A percentile compares a stretch with the other conserved stretches of the same genome.
These are phyloP conservation scores for Scolopax rusticola DNA, from an alignment of 2,797 vertebrate species.

Conservation along the genomic window DNA sequence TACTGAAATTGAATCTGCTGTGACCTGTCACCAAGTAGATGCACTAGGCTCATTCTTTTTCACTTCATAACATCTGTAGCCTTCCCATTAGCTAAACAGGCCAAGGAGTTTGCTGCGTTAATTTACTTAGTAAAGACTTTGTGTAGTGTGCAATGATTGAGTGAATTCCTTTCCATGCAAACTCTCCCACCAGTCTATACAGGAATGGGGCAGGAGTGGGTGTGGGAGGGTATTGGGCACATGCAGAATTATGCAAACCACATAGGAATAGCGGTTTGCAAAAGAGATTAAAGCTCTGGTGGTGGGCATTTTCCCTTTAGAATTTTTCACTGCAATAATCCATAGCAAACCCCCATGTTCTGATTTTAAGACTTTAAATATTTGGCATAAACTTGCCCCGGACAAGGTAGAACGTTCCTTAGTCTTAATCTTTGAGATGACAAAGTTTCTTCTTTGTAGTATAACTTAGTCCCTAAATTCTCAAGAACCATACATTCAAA, in stretches of 20 bases:
- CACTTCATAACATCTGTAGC: not conserved
- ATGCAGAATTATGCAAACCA: not conserved
- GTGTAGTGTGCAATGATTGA: not conserved
- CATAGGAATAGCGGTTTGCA: not conserved
- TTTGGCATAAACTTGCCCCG: not conserved
- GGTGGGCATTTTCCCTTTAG: not conserved
- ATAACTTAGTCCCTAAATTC: not conserved
- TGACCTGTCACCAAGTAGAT: not conserved
- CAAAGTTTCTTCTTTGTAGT: not conserved
- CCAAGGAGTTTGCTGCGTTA: not conserved
- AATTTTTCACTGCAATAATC: not conserved
- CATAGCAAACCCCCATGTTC: not conserved
- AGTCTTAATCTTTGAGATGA: not conserved
- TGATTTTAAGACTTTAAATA: not conserved
- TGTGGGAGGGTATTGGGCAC: not conserved
- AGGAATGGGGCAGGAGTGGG: not conserved
- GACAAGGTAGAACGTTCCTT: not conserved
- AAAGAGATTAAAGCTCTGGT: not conserved
- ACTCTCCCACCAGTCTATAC: not conserved
- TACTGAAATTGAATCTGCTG: not conserved
- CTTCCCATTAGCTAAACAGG: not conserved
- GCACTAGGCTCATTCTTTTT: not conserved
- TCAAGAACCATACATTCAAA: not conserved
- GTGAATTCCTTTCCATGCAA: not conserved
- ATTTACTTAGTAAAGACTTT: not conserved